A percentile compares a stretch with the other conserved stretches of the same genome.
phyloP scores from a whole-genome alignment of 23 tunicate species.

The Phallusia fumigata region DNA sequence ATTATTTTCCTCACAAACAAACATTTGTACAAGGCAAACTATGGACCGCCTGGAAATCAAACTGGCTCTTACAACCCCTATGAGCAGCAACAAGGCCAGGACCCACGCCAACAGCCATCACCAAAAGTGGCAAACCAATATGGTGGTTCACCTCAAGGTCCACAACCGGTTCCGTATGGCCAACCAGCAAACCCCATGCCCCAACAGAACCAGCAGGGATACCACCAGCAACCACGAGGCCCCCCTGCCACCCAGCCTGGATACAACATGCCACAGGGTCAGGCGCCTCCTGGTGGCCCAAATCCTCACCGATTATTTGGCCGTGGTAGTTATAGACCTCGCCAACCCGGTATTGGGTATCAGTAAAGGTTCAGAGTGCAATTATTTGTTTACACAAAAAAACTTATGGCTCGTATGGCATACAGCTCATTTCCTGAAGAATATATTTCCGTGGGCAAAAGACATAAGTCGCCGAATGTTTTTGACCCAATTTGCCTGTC shows the following conservation, averaged over 20 bases:
- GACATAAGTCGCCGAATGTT: too few relatives aligned
- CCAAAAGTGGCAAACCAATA: conserved; percentile 4
- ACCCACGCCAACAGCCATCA: neutral
- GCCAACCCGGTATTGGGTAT: conserved; percentile 75
- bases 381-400: neutral
- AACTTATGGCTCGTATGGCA: neutral
- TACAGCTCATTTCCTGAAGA: neutral
- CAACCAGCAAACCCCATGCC: conserved; percentile 9
- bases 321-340: conserved; percentile 49
- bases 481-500: too few relatives aligned
- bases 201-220: conserved; percentile 23
- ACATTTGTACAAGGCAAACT: neutral
- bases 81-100: conserved; percentile 20
- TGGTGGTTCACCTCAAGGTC: neutral
- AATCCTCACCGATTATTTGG: conserved; percentile 68
- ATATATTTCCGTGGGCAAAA: neutral
- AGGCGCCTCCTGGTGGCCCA: conserved; percentile 20
- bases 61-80: conserved; percentile 14
- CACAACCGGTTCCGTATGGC: neutral
- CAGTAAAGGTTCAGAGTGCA: conserved; percentile 21
- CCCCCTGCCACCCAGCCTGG: conserved; percentile 26
- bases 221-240: conserved; percentile 16
- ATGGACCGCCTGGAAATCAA: neutral
- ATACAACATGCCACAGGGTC: conserved; percentile 14
- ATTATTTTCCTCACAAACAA: too few relatives aligned